These are phyloP conservation scores for Lamprotornis superbus DNA, from an alignment of 2,113 vertebrate species.

Conservation along the genomic window DNA sequence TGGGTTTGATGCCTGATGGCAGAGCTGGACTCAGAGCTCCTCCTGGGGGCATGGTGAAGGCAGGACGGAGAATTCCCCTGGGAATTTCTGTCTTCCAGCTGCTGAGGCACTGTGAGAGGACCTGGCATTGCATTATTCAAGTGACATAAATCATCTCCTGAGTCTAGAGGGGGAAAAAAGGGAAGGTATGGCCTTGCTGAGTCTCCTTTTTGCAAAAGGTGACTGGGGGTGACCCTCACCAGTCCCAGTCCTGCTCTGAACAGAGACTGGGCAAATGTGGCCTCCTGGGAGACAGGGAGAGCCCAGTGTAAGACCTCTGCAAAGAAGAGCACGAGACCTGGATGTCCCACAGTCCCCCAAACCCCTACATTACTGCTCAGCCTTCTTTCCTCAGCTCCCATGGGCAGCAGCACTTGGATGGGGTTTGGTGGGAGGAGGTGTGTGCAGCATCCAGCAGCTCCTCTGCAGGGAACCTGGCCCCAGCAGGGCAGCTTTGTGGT, in stretches of 20 bases:
- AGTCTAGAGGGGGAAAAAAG: not conserved
- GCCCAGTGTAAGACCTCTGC: not conserved
- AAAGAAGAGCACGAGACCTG: fast-evolving
- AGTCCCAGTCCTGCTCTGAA: not conserved
- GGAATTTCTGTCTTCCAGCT: not conserved
- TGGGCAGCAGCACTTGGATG: fast-evolving
- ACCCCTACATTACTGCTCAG: not conserved
- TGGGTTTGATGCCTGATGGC: not conserved
- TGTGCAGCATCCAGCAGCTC: not conserved
- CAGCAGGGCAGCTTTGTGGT: not conserved
- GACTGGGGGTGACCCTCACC: not conserved
- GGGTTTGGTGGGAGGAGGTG: not conserved
- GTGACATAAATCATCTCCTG: not conserved
- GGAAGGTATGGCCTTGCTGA: fast-evolving
- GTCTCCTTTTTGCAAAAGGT: not conserved
- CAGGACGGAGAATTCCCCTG: not conserved
- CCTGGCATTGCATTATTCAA: not conserved
- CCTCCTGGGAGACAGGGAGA: not conserved
- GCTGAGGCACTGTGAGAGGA: not conserved
- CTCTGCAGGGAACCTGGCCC: not conserved
- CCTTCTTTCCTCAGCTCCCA: not conserved
- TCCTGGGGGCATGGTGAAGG: not conserved
- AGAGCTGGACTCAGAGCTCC: not conserved
- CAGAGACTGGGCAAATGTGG: fast-evolving
- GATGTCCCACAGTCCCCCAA: not conserved